Conservation (phyloP, 2,113 vertebrate species). For the Alectura lathami region DNA sequence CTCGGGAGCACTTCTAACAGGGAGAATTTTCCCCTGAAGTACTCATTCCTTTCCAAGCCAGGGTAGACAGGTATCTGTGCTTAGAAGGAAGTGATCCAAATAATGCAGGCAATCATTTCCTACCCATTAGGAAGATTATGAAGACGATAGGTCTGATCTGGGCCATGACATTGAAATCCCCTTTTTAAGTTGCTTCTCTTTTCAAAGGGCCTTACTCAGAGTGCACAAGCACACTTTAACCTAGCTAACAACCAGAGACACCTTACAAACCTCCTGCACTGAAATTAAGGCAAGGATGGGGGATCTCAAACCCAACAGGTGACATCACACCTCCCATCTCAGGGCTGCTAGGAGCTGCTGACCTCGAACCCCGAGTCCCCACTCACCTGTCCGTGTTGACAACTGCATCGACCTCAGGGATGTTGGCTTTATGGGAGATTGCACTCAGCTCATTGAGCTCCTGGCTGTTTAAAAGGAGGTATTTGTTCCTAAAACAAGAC, state of each 20-base stretch:
- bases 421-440: constrained; percentile 96
- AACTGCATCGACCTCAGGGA: constrained; percentile 95
- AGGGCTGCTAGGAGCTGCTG: not conserved
- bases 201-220: not conserved
- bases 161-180: not conserved
- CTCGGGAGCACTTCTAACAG: not conserved
- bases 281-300: not conserved
- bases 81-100: not conserved
- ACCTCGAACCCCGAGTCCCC: not conserved
- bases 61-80: not conserved
- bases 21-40: not conserved
- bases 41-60: not conserved
- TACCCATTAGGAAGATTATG: not conserved
- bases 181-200: not conserved
- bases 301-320: not conserved
- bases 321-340: not conserved
- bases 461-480: constrained; percentile 94
- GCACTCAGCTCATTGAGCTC: constrained; percentile 96
- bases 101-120: not conserved
- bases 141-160: no score
- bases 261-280: not conserved
- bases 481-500: constrained; percentile 89
- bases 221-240: not conserved
- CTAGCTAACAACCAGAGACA: not conserved
- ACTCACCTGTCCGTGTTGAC: constrained; percentile 93